A percentile compares a stretch with the other conserved stretches of the same genome.
Evolutionary conservation across 2,888 invertebrate genomes (phyloP).

Genomic region (Synanthedon tipuliformis): DNA sequence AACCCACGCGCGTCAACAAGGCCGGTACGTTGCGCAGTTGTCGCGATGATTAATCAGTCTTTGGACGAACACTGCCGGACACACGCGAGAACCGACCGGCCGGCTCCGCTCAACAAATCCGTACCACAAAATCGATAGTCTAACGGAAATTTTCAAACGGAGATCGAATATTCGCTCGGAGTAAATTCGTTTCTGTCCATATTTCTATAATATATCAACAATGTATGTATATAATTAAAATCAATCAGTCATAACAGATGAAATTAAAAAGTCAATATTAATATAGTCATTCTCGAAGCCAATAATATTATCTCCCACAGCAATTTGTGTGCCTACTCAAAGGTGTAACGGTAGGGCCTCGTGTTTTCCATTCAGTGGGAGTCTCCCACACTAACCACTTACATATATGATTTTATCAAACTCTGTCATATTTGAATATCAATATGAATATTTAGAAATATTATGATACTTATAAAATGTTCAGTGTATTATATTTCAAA

Average conservation of each 20-base stretch:
- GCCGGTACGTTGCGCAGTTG: conserved; percentile 60
- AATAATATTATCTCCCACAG: conserved; percentile 33
- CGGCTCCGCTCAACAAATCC: conserved; percentile 22
- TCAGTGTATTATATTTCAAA: too few species aligned
- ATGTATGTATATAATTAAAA: background rate
- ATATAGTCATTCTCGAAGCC: conserved; percentile 20
- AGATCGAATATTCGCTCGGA: background rate
- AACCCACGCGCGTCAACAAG: conserved; percentile 57
- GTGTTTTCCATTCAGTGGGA: conserved; percentile 23
- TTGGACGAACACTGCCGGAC: conserved; percentile 54
- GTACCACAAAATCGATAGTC: background rate
- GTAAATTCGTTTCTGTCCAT: background rate
- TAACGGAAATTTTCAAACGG: background rate
- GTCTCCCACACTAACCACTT: conserved; percentile 19
- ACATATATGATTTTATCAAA: conserved; percentile 25
- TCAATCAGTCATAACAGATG: background rate
- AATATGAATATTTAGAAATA: background rate
- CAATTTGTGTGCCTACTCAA: conserved; percentile 34
- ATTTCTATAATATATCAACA: background rate
- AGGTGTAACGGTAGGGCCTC: conserved; percentile 29
- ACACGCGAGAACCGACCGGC: conserved; percentile 38
- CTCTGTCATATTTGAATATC: conserved; percentile 29
- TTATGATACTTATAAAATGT: background rate
- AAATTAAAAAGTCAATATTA: background rate
- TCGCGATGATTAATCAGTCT: conserved; percentile 59